Base-by-base conservation (phyloP, 2,888 invertebrate species). In the Petrophora chlorosata region DNA sequence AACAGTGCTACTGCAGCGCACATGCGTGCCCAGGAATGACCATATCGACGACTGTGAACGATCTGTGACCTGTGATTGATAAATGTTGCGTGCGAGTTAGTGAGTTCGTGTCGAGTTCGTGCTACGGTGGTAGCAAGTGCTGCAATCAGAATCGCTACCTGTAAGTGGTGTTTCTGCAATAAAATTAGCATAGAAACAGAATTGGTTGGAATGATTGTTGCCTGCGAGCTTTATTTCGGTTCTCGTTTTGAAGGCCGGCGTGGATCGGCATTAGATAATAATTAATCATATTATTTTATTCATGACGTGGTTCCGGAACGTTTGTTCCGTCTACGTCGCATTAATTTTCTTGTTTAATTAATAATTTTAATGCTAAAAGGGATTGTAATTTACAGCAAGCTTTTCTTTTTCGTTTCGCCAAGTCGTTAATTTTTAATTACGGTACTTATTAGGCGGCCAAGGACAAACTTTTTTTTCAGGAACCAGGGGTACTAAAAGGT, bases 21-120 rank as follows among this genome's bases (percentile, higher is more conserved):
- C 79, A 80, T 78, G 79, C 79, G 79, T 83, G 76, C 71, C 48
- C 53, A 67, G 63, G 64, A 67, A 69, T 76, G 68, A 76, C 76
- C 74, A 61, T 69, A 65, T 63, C 55, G 63, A 73, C 72, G 64
- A 70, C 66, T 62, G 54, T 62, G 69, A 19, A 25, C 34, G 53
- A 65, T 67, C 65, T 68, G 86, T 83, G 84, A 85, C 81, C 82
- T 77, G 85, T 86, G 86, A 73, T 76, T 60, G 15, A 25, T 25
- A 15, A 16, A 41, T 38, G 48, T 60, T 67, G 66, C 74, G 80
- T 79, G 75, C 53, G 70, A 67, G 19, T 39, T 19, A 77, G 79
- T 79, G 76, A 74, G 75, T 72, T 76, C 57, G 69, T 65, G 59
- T 61, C 76, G 74, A 77, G 77, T 76, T 73, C 52, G 52, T 29